A percentile compares a stretch with the other conserved stretches of the same genome.
These are phyloP conservation scores for Achatina immaculata DNA, from an alignment of 1,140 invertebrate genomes.

Conservation along the genomic window DNA sequence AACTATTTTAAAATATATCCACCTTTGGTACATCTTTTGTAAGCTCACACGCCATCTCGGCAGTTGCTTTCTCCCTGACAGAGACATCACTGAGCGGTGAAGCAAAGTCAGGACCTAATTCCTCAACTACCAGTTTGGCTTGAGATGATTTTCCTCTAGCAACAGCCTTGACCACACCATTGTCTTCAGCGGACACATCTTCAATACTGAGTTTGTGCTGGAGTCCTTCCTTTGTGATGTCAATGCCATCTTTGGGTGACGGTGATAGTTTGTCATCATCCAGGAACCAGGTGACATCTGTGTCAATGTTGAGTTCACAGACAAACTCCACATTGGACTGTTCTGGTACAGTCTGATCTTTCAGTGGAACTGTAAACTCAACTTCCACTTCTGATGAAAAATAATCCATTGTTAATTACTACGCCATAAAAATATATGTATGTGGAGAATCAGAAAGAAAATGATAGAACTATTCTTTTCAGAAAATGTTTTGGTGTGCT, in stretches of 20 bases:
- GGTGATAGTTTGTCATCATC: conserved; percentile 65
- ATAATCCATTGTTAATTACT: neutral
- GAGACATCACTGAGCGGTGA: conserved; percentile 48
- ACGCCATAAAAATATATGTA: no score
- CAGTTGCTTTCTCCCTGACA: conserved; percentile 46
- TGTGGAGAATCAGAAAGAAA: no score
- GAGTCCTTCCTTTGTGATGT: conserved; percentile 70
- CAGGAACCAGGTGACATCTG: conserved; percentile 71
- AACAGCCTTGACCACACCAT: conserved; percentile 58
- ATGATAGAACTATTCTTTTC: no score
- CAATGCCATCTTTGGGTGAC: conserved; percentile 79
- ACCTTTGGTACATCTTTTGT: conserved; percentile 46
- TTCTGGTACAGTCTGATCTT: conserved; percentile 59
- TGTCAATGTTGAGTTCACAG: conserved; percentile 95
- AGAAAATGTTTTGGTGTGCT: no score
- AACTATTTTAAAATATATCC: no score
- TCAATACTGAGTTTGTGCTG: conserved; percentile 63
- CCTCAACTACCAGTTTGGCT: conserved; percentile 59
- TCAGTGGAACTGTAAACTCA: conserved; percentile 52
- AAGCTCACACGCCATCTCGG: conserved; percentile 54
- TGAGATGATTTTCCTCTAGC: conserved; percentile 58
- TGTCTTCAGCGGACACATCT: conserved; percentile 57
- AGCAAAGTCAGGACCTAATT: conserved; percentile 43
- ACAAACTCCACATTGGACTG: conserved; percentile 92
- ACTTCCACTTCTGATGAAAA: conserved; percentile 48